A percentile compares a stretch with the other conserved stretches of the same genome.
Conservation (phyloP, 2,888 invertebrate genomes). For the Luperina nickerlii region DNA sequence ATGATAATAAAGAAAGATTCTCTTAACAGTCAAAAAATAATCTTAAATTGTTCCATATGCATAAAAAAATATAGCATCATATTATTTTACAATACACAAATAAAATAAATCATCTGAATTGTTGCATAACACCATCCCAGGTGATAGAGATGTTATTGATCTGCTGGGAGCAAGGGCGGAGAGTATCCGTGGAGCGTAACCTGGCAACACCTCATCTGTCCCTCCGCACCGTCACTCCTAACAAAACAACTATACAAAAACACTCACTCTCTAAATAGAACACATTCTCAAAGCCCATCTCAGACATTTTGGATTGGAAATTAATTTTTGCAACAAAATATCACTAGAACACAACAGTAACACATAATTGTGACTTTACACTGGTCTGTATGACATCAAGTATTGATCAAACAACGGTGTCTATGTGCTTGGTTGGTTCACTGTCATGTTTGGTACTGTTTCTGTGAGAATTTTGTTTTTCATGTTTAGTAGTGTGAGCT, state of each 20-base stretch:
- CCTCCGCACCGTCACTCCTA: slow-evolving; percentile 80
- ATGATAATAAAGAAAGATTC: background rate
- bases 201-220: slow-evolving; percentile 87
- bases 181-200: slow-evolving; percentile 84
- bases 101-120: slow-evolving; percentile 67
- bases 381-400: slow-evolving; percentile 76
- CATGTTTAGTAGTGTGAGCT: slow-evolving; percentile 71
- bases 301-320: slow-evolving; percentile 81
- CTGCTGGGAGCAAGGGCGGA: slow-evolving; percentile 80
- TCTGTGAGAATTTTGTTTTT: slow-evolving; percentile 69
- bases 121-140: slow-evolving; percentile 87
- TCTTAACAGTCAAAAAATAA: background rate
- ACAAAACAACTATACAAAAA: slow-evolving; percentile 75
- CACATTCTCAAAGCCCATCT: slow-evolving; percentile 89
- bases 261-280: slow-evolving; percentile 90
- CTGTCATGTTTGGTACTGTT: slow-evolving; percentile 62
- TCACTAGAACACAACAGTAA: slow-evolving; percentile 73
- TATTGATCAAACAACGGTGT: slow-evolving; percentile 89
- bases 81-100: slow-evolving; percentile 60
- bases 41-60: background rate
- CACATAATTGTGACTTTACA: slow-evolving; percentile 80
- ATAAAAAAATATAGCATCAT: slow-evolving; percentile 16
- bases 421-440: slow-evolving; percentile 76
- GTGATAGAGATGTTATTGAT: slow-evolving; percentile 88
- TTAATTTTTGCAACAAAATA: slow-evolving; percentile 68